phyloP scores from a whole-genome alignment of 2,888 invertebrate genomes.

The Acanthopleura granulata region DNA sequence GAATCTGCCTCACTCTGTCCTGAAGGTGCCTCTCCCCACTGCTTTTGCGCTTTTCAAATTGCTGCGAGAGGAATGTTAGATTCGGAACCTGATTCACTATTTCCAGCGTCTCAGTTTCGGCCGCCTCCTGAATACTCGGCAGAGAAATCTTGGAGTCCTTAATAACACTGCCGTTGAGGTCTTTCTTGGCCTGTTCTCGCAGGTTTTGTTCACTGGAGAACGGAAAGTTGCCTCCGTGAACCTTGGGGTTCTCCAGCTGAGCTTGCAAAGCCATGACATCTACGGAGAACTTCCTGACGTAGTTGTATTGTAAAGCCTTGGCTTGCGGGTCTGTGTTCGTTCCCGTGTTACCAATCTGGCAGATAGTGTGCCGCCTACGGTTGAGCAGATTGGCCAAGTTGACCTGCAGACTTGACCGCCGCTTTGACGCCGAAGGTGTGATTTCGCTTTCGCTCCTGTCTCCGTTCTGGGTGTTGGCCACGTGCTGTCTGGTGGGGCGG shows the following conservation, averaged over 20 bases:
- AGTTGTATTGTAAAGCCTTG: conserved; percentile 60
- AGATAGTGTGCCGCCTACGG: conserved; percentile 57
- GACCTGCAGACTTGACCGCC: background rate
- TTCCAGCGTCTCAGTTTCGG: background rate
- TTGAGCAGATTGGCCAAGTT: conserved; percentile 44
- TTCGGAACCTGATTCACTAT: background rate
- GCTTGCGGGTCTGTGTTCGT: conserved; percentile 41
- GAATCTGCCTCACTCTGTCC: background rate
- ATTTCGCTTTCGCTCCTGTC: background rate
- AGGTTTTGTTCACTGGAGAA: conserved; percentile 15
- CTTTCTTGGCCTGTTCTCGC: conserved; percentile 2
- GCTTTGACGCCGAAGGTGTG: background rate
- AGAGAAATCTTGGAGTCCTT: conserved; percentile 13
- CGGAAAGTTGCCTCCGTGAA: conserved; percentile 41
- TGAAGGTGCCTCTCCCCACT: conserved; percentile 12
- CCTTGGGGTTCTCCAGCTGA: conserved; percentile 66
- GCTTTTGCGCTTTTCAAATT: conserved; percentile 11
- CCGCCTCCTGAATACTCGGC: conserved; percentile 18
- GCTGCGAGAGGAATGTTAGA: conserved; percentile 11
- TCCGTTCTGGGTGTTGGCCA: background rate
- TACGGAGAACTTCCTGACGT: conserved; percentile 67
- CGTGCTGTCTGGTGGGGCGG: background rate
- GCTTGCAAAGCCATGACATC: conserved; percentile 66
- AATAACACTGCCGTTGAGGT: conserved; percentile 10
- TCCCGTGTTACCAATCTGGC: conserved; percentile 52